Evolutionary conservation across 2,113 vertebrate genomes (phyloP).

Genomic region (Hippocampus guttulatus): DNA sequence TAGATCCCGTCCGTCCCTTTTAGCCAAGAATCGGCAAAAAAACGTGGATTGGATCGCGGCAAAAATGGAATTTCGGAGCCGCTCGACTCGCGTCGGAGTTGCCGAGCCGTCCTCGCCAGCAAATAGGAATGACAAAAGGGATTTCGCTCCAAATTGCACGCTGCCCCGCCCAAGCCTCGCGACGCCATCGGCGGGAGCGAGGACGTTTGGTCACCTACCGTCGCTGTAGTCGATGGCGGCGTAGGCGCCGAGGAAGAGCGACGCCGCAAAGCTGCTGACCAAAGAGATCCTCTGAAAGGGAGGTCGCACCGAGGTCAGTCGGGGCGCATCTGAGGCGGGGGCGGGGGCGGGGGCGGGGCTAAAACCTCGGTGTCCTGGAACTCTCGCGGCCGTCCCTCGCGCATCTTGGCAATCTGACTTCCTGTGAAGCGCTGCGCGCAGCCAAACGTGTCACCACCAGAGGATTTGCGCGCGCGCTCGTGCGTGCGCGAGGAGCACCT

Average conservation of each 20-base stretch:
- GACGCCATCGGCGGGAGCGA: background rate
- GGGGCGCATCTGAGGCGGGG: background rate
- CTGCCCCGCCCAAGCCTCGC: no score
- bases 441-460: background rate
- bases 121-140: no score
- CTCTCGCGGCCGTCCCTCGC: conserved; percentile 68
- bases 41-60: no score
- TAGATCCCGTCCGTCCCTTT: no score
- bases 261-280: conserved; percentile 93
- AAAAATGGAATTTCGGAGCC: no score
- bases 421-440: conserved; percentile 88
- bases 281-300: conserved; percentile 86
- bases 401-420: conserved; percentile 92
- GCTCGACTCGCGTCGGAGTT: no score
- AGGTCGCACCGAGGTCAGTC: conserved; percentile 1
- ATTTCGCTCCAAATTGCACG: no score
- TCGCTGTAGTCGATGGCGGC: conserved; percentile 89
- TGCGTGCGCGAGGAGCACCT: conserved; percentile 66
- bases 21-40: no score
- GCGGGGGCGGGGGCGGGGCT: background rate
- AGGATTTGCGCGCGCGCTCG: background rate
- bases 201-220: conserved; percentile 62
- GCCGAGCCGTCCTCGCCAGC: no score
- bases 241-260: conserved; percentile 86
- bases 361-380: conserved; percentile 83